Base-by-base conservation (phyloP, 2,797 vertebrate genomes). In the Thripadectes ignobilis region DNA sequence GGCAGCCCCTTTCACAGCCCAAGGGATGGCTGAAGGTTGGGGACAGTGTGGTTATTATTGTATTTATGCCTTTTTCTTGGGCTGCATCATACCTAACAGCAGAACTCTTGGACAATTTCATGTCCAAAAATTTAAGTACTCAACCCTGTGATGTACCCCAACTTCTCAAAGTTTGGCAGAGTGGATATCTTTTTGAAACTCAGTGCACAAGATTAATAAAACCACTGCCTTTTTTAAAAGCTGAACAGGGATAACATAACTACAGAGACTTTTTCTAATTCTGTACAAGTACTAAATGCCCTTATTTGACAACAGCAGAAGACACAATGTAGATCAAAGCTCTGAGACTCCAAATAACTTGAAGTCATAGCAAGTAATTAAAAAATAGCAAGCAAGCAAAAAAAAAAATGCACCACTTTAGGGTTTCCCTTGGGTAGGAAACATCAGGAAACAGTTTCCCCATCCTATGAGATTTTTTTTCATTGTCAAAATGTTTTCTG, bases 41-140 rank as follows among this genome's bases (percentile, higher is more conserved):
- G 29, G n/a, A n/a, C n/a, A 27, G 9, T 18, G 32, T 51, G 30
- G 54, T 93, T 83, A 71, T 63, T 83, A 36, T 14, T 74, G 4
- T 80, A 68, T 77, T 88, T 81, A 52, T 58, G 45, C 38, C 27
- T 12, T 80, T 91, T 89, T 74, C 79, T 94, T 91, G 57, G 27
- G 13, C 55, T 94, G 34, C 16, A 24, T 90, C 88, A 39, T 30
- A 71, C 11, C 57, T 69, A 79, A 66, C 23, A 67, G 41, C 54
- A 74, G 24, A 89, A 26, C 18, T 74, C 61, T 51, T 63, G 20
- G 5, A 80, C 34, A 73, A 90, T 72, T 85, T 75, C 65, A 58
- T 73, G 83, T 75, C 69, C 54, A 46, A 72, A 85, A 41, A 49
- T 5, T 58, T 26, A 73, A 81, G 21, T 27, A 63, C 21, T 46